phyloP scores from a whole-genome alignment of 2,113 vertebrate genomes.

The Rhynchomys soricoides region DNA sequence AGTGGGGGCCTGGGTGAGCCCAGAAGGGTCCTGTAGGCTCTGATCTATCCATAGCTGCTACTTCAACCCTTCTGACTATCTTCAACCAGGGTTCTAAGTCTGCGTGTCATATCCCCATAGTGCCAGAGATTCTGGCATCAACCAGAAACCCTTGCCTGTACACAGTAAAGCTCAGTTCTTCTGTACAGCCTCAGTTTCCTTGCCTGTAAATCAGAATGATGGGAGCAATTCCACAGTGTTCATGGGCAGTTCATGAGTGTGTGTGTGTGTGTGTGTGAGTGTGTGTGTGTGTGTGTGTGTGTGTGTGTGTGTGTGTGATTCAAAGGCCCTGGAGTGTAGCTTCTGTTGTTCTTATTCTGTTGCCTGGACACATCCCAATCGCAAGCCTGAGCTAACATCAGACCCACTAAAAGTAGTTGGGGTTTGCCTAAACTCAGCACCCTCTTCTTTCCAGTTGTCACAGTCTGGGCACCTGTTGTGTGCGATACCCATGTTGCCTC shows the following conservation, averaged over 20 bases:
- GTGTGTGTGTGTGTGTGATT: not conserved
- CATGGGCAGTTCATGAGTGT: not conserved
- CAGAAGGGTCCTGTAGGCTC: not conserved
- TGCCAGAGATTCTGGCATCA: rapidly evolving
- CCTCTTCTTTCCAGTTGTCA: not conserved
- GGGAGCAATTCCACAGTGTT: not conserved
- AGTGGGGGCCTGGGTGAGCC: not conserved
- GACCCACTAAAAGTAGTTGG: not conserved
- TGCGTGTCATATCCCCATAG: not conserved
- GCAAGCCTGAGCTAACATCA: not conserved
- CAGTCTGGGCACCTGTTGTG: rapidly evolving
- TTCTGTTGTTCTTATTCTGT: not conserved
- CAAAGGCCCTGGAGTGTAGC: not conserved
- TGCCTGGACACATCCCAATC: not conserved
- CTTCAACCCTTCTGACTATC: not conserved
- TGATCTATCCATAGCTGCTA: not conserved
- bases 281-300: not conserved
- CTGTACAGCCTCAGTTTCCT: not conserved
- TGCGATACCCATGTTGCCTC: not conserved
- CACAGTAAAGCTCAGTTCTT: not conserved
- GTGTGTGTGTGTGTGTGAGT: not conserved
- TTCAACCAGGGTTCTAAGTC: not conserved
- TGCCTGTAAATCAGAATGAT: not conserved
- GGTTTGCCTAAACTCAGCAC: not conserved
- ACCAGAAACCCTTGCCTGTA: not conserved